A percentile compares a stretch with the other conserved stretches of the same genome.
Conservation (phyloP, 2,888 invertebrate species). For the Lasioglossum malachurum region DNA sequence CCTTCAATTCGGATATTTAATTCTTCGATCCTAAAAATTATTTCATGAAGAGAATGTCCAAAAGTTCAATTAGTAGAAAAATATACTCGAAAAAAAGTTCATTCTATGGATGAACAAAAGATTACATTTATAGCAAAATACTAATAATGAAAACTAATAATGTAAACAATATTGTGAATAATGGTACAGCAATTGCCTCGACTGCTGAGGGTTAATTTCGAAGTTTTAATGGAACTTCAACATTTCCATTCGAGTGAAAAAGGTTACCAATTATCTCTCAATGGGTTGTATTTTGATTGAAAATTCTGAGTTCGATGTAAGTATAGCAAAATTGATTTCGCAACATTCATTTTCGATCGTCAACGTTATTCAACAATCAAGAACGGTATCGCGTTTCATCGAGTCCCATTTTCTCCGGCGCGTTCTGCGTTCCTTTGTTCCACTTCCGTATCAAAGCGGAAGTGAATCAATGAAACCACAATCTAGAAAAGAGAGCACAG, state of each 20-base stretch:
- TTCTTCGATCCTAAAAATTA: not conserved
- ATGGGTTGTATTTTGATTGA: not conserved
- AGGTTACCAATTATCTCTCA: not conserved
- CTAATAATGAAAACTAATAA: no score
- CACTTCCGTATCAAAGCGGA: slow-evolving; percentile 51
- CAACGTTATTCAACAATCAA: slow-evolving; percentile 48
- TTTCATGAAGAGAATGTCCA: not conserved
- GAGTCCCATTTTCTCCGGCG: slow-evolving; percentile 40
- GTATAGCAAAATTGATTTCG: slow-evolving; percentile 19
- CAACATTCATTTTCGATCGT: slow-evolving; percentile 24
- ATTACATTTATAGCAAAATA: no score
- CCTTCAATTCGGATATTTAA: not conserved
- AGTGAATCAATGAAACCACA: slow-evolving; percentile 36
- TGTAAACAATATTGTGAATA: no score
- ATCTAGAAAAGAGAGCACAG: slow-evolving; percentile 15
- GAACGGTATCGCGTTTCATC: slow-evolving; percentile 41
- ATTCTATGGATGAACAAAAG: not conserved
- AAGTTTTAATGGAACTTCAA: not conserved
- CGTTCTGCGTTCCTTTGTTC: slow-evolving; percentile 52
- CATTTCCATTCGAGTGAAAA: not conserved
- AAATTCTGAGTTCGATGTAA: not conserved
- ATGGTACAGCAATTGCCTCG: no score
- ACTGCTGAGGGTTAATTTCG: no score
- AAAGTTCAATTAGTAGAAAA: not conserved
- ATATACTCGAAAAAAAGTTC: not conserved